phyloP scores from a whole-genome alignment of 53 echinoderm and acorn worm genomes.

The Holothuria leucospilota region DNA sequence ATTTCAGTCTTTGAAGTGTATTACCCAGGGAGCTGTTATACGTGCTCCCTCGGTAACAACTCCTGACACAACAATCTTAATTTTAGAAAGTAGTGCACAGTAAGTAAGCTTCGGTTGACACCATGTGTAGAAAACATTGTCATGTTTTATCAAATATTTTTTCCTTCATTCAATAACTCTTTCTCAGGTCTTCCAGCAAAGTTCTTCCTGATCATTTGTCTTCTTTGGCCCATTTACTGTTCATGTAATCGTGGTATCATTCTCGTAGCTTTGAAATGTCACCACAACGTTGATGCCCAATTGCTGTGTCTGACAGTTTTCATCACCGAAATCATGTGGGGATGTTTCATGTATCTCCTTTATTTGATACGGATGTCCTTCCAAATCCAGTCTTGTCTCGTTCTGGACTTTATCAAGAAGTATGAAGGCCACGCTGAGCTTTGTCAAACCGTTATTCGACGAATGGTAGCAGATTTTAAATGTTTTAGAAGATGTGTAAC shows the following conservation, averaged over 20 bases:
- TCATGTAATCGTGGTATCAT: neutral
- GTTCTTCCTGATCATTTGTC: neutral
- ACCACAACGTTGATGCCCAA: neutral
- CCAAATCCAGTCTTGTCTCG: slow-evolving; percentile 11
- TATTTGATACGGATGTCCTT: slow-evolving; percentile 13
- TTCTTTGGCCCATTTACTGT: slow-evolving; percentile 15
- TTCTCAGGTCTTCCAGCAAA: slow-evolving; percentile 17
- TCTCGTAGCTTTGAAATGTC: neutral
- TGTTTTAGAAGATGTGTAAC: slow-evolving; percentile 18
- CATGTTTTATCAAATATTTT: no score
- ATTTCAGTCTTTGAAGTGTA: no score
- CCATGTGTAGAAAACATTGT: no score
- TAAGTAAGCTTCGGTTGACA: no score
- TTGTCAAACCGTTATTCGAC: slow-evolving; percentile 6
- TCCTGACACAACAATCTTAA: no score
- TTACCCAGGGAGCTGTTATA: no score
- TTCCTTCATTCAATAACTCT: no score
- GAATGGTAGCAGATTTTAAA: slow-evolving; percentile 1
- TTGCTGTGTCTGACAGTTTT: neutral
- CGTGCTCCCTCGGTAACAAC: no score
- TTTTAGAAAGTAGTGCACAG: no score
- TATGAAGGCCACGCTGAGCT: slow-evolving; percentile 4
- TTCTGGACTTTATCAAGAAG: neutral
- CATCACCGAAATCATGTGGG: slow-evolving; percentile 25
- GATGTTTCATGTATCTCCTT: slow-evolving; percentile 21